Evolutionary conservation across 1,140 invertebrate species (phyloP), one percentile per base, ranked within the genome.

Genomic region (Ips nitidus): DNA sequence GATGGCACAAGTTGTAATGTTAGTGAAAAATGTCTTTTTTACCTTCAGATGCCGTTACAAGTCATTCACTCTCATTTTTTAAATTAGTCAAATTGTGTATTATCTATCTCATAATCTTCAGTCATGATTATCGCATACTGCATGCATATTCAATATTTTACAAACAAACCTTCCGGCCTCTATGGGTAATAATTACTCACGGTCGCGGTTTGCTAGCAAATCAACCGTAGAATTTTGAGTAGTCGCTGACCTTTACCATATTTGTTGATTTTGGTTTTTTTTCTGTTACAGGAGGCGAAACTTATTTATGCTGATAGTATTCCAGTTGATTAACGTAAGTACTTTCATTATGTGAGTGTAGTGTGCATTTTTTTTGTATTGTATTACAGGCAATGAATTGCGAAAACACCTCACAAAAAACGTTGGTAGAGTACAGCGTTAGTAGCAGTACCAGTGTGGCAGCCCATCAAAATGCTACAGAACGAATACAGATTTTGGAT

Each of bases 371-470:
- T 7, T 36, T 36, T 37, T 36, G 2, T 41, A 1, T 41, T 52
- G 5, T 39, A 53, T 61, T 69, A n/a, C 47, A 69, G 67, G 42
- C 52, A 1, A 2, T 52, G 7, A 37, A 39, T 7, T 55, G 60
- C 37, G 59, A 62, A 41, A 62, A 52, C 42, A 56, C 60, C 3
- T 47, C 67, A 42, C 41, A 69, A 63, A 69, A 50, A 56, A 62
- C 69, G 3, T 70, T 67, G 53, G 67, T 79, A 50, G 75, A 77
- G 61, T 77, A 76, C 53, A 78, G 76, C 63, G 71, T 78, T 3
- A 79, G 78, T 68, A 79, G 77, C 66, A 78, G 75, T 70, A 73
- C 69, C 7, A 77, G 75, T 52, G 47, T 74, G 7, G 6, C 59
- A n/a, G 45, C 41, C 37, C 59, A 68, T 41, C 4, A 52, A 41